A percentile compares a stretch with the other conserved stretches of the same genome.
Conservation (phyloP, 2,113 vertebrate species). For the Naja naja region DNA sequence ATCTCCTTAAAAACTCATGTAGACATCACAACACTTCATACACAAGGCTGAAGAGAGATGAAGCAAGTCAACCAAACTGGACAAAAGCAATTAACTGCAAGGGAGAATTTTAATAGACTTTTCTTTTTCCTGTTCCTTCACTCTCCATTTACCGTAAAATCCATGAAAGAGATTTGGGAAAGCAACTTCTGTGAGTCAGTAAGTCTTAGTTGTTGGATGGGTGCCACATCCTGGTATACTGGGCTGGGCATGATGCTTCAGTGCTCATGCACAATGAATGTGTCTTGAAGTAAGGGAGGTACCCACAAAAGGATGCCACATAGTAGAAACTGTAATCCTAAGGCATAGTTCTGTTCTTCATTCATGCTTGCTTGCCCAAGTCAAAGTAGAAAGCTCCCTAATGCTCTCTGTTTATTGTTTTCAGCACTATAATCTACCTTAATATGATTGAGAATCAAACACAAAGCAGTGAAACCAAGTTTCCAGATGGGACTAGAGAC, state of each 20-base stretch:
- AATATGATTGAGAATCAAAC: background rate
- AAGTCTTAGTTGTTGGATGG: background rate
- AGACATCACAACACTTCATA: background rate
- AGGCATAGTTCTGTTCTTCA: background rate
- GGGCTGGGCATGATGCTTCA: background rate
- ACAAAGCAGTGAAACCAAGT: background rate
- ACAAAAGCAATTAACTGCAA: background rate
- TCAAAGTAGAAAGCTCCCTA: background rate
- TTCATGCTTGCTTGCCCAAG: background rate
- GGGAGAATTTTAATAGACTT: background rate
- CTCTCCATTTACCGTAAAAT: background rate
- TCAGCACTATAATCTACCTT: background rate
- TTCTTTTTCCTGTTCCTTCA: background rate
- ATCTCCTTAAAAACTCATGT: background rate
- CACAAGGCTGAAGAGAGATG: background rate
- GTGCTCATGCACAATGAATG: background rate
- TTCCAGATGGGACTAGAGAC: background rate
- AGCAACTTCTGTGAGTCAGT: background rate
- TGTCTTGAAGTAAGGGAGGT: background rate
- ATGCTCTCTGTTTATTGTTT: background rate
- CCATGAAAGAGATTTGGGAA: background rate
- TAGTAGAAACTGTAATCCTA: background rate
- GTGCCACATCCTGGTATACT: constrained; percentile 10
- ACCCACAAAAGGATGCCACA: background rate
- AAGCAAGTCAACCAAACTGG: background rate